Evolutionary conservation across 2,113 vertebrate species (phyloP).

Genomic region (Poeciliopsis turrubarensis): DNA sequence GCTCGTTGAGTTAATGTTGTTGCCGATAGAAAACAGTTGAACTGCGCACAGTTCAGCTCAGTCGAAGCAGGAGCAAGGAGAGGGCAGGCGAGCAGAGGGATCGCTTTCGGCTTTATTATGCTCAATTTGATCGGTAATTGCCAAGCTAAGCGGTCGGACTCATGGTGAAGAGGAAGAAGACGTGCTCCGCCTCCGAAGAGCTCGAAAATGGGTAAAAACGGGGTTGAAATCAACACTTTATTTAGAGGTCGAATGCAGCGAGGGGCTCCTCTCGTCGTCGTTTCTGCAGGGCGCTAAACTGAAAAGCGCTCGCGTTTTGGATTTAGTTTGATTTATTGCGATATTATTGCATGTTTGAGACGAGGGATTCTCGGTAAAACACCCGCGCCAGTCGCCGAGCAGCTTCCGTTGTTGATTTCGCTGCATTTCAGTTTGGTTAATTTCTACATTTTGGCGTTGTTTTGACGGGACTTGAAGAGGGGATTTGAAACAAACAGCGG

Average conservation of each 20-base stretch:
- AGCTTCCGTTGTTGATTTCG: constrained; percentile 38
- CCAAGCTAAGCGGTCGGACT: constrained; percentile 77
- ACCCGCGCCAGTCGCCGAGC: not conserved
- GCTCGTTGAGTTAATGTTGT: constrained; percentile 75
- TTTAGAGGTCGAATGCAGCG: constrained; percentile 79
- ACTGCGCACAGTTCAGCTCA: constrained; percentile 84
- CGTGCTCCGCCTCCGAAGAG: constrained; percentile 78
- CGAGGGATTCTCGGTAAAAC: constrained; percentile 21
- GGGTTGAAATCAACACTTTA: constrained; percentile 78
- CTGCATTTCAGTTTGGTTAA: constrained; percentile 47
- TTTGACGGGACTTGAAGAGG: constrained; percentile 90
- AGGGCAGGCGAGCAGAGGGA: constrained; percentile 72
- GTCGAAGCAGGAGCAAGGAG: constrained; percentile 73
- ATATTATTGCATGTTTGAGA: constrained; percentile 31
- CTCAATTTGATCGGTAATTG: constrained; percentile 71
- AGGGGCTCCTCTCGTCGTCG: constrained; percentile 78
- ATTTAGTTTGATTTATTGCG: constrained; percentile 70
- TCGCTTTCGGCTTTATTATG: constrained; percentile 83
- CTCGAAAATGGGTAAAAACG: constrained; percentile 82
- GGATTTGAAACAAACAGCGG: constrained; percentile 99
- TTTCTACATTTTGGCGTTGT: constrained; percentile 82
- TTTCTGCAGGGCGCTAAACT: constrained; percentile 84
- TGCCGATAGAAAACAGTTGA: constrained; percentile 74
- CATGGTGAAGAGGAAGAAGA: constrained; percentile 91
- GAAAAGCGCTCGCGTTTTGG: constrained; percentile 81